These are phyloP conservation scores for Cavia aperea DNA, from an alignment of 2,113 vertebrate genomes.

Conservation along the genomic window DNA sequence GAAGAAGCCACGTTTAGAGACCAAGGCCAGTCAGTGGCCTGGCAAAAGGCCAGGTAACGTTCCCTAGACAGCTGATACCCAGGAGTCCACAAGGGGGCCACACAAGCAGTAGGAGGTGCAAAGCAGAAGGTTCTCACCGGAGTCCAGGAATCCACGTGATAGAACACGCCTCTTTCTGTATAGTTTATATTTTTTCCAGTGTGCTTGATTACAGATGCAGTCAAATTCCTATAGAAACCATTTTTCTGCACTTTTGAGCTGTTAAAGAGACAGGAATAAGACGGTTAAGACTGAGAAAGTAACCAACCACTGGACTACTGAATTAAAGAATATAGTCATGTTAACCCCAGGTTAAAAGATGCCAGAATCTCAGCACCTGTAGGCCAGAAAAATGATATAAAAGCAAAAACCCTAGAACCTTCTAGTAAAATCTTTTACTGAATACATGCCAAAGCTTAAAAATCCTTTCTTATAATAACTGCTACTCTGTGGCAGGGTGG, in stretches of 20 bases:
- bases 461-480: not conserved
- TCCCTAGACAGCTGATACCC: accelerated
- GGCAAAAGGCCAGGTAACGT: not conserved
- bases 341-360: not conserved
- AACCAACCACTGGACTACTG: not conserved
- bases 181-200: slow-evolving; percentile 67
- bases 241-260: slow-evolving; percentile 61
- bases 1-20: not conserved
- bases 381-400: not conserved
- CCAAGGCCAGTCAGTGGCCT: not conserved
- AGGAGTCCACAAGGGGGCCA: not conserved
- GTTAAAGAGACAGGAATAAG: slow-evolving; percentile 46
- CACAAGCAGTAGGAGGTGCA: not conserved
- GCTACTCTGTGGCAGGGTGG: not conserved
- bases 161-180: slow-evolving; percentile 76
- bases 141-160: slow-evolving; percentile 73
- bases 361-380: too few species aligned
- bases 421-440: not conserved
- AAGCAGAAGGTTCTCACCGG: slow-evolving; percentile 62
- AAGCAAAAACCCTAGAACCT: not conserved
- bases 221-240: slow-evolving; percentile 56
- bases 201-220: slow-evolving; percentile 41
- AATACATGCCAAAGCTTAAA: not conserved
- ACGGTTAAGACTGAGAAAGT: not conserved
- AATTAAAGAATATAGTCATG: accelerated